Conservation (phyloP, 1,140 invertebrate genomes). For the Psix sp. region DNA sequence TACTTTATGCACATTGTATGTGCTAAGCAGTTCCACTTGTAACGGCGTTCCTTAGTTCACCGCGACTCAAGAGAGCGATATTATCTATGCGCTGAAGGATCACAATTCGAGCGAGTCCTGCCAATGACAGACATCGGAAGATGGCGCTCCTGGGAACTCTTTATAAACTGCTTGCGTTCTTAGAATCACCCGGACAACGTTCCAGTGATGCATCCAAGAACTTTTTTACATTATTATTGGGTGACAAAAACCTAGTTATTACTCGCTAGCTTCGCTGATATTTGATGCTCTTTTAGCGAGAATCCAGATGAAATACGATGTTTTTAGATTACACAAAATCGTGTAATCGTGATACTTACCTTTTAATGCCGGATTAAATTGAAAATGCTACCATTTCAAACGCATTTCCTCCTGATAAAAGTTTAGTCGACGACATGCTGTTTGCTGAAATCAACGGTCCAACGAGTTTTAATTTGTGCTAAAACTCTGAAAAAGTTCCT, state of each 20-base stretch:
- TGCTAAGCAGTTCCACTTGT: slow-evolving; percentile 35
- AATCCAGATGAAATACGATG: no score
- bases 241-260: no score
- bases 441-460: no score
- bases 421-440: no score
- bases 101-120: slow-evolving; percentile 48
- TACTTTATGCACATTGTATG: slow-evolving; percentile 44
- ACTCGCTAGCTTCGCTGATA: no score
- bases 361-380: slow-evolving; percentile 28
- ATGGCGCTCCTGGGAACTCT: slow-evolving; percentile 35
- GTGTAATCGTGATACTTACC: no score
- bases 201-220: slow-evolving; percentile 2
- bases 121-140: slow-evolving; percentile 41
- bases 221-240: slow-evolving; percentile 25
- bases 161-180: slow-evolving; percentile 15
- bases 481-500: no score
- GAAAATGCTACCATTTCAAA: slow-evolving; percentile 13
- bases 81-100: slow-evolving; percentile 46
- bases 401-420: slow-evolving; percentile 19
- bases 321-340: no score
- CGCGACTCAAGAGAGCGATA: slow-evolving; percentile 32
- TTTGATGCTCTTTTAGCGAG: no score
- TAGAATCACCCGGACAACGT: slow-evolving; percentile 34
- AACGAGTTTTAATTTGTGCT: no score
- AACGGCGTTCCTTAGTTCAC: slow-evolving; percentile 45